Percentiles rank a stretch among this genome's conserved stretches.
Evolutionary conservation across 2,888 invertebrate genomes (phyloP).

Genomic region (Caenorhabditis panamensis): DNA sequence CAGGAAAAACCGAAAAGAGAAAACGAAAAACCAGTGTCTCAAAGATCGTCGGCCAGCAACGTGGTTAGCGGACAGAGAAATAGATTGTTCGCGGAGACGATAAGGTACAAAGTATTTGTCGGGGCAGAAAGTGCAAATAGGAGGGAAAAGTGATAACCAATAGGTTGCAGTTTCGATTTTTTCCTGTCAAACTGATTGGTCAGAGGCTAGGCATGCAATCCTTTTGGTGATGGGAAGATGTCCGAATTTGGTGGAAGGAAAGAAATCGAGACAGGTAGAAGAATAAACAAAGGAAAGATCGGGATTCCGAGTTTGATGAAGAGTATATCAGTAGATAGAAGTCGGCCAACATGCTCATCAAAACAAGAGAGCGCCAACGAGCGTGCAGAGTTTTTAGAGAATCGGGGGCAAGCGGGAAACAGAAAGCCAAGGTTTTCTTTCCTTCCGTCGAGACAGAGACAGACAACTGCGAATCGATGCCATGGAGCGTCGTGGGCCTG

Average conservation of each 20-base stretch:
- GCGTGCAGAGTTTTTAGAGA: slow-evolving; percentile 23
- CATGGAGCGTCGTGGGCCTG: slow-evolving; percentile 16
- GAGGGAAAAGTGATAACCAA: slow-evolving; percentile 41
- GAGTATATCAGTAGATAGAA: slow-evolving; percentile 20
- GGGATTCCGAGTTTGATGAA: slow-evolving; percentile 1
- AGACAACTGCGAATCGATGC: slow-evolving; percentile 50
- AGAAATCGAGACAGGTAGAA: background rate
- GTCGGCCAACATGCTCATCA: slow-evolving; percentile 16
- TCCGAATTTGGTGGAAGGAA: background rate
- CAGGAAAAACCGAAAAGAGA: background rate
- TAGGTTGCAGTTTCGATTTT: slow-evolving; percentile 4
- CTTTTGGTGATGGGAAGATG: background rate
- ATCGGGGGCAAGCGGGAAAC: slow-evolving; percentile 40
- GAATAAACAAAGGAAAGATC: background rate
- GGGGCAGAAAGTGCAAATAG: slow-evolving; percentile 42
- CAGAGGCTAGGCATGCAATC: slow-evolving; percentile 13
- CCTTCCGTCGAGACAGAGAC: slow-evolving; percentile 14
- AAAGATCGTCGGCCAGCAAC: slow-evolving; percentile 57
- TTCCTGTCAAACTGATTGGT: slow-evolving; percentile 15
- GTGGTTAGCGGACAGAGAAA: slow-evolving; percentile 49
- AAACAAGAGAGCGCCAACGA: slow-evolving; percentile 36
- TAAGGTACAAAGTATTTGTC: slow-evolving; percentile 57
- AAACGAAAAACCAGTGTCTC: slow-evolving; percentile 28
- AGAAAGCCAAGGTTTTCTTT: slow-evolving; percentile 31
- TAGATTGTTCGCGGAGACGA: slow-evolving; percentile 55